Percentiles rank a stretch among this genome's conserved stretches.
phyloP scores from a whole-genome alignment of 2,797 vertebrate genomes.

The Presbytis comata region DNA sequence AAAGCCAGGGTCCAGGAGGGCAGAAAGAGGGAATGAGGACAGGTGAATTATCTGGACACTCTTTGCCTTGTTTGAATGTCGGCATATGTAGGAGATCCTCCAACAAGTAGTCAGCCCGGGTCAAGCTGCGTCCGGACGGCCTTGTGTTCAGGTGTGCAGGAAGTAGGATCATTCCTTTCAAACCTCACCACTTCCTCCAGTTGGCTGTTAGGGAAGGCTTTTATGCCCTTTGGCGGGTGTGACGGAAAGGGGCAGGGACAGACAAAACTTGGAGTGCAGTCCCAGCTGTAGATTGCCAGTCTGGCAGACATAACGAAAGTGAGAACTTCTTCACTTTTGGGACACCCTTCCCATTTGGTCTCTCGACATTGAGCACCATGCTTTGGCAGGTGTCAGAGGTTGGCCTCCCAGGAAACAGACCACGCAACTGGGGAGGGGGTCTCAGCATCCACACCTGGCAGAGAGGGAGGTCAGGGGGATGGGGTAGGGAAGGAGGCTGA shows the following conservation, averaged over 20 bases:
- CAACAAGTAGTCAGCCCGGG: not conserved
- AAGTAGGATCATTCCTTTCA: not conserved
- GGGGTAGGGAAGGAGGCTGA: not conserved
- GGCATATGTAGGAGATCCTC: not conserved
- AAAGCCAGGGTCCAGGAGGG: not conserved
- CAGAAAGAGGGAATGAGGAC: rapidly evolving
- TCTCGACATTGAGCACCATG: not conserved
- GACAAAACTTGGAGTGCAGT: too few species aligned
- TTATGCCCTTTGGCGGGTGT: not conserved
- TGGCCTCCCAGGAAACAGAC: not conserved
- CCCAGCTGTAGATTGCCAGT: too few species aligned
- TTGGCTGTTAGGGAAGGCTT: not conserved
- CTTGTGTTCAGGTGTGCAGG: not conserved
- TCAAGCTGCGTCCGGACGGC: not conserved
- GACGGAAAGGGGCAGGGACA: not conserved
- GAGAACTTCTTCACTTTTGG: not conserved
- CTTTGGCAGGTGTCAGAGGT: rapidly evolving
- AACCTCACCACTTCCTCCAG: not conserved
- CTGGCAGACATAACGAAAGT: not conserved
- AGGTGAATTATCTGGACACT: rapidly evolving
- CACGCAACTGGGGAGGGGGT: rapidly evolving
- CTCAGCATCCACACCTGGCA: not conserved
- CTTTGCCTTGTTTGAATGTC: too few species aligned
- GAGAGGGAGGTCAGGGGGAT: too few species aligned
- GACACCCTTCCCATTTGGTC: not conserved